Evolutionary conservation across 1,140 invertebrate genomes (phyloP).

Genomic region (Drosophila suzukii): DNA sequence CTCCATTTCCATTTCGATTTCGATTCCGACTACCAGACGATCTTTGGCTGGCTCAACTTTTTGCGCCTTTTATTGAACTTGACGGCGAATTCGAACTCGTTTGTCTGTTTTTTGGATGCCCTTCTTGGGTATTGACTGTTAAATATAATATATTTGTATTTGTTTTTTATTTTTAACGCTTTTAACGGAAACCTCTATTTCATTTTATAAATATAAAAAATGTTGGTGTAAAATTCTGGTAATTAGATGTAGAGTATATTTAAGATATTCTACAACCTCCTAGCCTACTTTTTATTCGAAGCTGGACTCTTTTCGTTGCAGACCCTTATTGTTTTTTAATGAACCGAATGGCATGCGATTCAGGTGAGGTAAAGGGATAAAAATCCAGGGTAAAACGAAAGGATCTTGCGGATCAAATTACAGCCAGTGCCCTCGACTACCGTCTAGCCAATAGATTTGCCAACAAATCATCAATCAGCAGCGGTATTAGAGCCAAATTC

Average conservation of each 20-base stretch:
- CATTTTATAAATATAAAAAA: too few species aligned
- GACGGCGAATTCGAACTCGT: conserved; percentile 41
- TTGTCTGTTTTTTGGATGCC: conserved; percentile 19
- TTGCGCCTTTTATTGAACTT: conserved; percentile 67
- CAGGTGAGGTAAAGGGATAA: background rate
- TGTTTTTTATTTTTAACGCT: too few species aligned
- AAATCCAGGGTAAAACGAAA: too few species aligned
- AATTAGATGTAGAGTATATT: background rate
- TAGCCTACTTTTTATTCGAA: background rate
- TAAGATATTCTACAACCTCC: background rate
- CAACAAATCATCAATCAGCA: conserved; percentile 74
- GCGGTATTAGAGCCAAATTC: conserved; percentile 20
- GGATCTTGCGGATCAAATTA: background rate
- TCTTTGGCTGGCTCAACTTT: conserved; percentile 46
- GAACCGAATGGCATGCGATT: conserved; percentile 65
- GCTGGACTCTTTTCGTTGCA: conserved; percentile 1
- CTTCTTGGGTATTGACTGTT: background rate
- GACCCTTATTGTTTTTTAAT: conserved; percentile 83
- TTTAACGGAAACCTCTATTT: too few species aligned
- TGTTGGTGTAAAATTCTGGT: too few species aligned
- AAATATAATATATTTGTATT: too few species aligned
- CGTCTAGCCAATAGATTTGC: conserved; percentile 70
- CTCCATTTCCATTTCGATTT: conserved; percentile 1
- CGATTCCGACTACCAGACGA: conserved; percentile 15
- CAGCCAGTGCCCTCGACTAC: conserved; percentile 28